These are phyloP conservation scores for Lophius americanus DNA, from an alignment of 2,797 vertebrate species.

Conservation along the genomic window DNA sequence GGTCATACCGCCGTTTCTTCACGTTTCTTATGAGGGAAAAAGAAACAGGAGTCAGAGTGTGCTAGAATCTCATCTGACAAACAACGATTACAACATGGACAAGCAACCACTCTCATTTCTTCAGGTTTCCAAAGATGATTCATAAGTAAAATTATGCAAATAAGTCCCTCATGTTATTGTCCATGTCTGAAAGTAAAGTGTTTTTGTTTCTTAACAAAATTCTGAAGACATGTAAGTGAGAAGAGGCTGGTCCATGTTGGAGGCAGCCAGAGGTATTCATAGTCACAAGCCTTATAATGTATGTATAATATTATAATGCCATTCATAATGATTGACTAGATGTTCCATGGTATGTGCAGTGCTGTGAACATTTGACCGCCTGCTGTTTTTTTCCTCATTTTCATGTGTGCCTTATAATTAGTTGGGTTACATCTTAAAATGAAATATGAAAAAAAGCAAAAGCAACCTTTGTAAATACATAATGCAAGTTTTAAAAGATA, in stretches of 20 bases:
- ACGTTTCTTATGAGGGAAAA: constrained; percentile 90
- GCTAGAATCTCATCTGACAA: constrained; percentile 7
- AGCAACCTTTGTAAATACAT: too few relatives aligned
- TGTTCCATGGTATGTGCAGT: neutral
- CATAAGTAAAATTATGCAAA: constrained; percentile 6
- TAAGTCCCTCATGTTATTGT: constrained; percentile 1
- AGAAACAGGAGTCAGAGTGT: constrained; percentile 79
- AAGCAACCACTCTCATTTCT: constrained; percentile 60
- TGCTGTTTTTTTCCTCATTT: too few relatives aligned
- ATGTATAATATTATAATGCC: neutral
- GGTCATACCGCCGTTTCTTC: constrained; percentile 97
- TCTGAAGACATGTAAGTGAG: constrained; percentile 58
- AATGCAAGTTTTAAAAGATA: too few relatives aligned
- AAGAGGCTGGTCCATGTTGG: constrained; percentile 63
- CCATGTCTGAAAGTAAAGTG: constrained; percentile 3
- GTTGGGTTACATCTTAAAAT: too few relatives aligned
- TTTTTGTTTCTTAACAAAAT: constrained; percentile 17
- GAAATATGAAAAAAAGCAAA: too few relatives aligned
- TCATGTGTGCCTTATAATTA: too few relatives aligned
- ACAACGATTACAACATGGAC: constrained; percentile 63
- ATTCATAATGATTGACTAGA: constrained; percentile 1
- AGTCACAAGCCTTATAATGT: constrained; percentile 33
- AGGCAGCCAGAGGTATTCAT: constrained; percentile 54
- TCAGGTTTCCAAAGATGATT: constrained; percentile 25
- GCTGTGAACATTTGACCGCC: neutral